These are phyloP conservation scores for Chironomus riparius DNA, from an alignment of 2,888 invertebrate species.

Conservation along the genomic window DNA sequence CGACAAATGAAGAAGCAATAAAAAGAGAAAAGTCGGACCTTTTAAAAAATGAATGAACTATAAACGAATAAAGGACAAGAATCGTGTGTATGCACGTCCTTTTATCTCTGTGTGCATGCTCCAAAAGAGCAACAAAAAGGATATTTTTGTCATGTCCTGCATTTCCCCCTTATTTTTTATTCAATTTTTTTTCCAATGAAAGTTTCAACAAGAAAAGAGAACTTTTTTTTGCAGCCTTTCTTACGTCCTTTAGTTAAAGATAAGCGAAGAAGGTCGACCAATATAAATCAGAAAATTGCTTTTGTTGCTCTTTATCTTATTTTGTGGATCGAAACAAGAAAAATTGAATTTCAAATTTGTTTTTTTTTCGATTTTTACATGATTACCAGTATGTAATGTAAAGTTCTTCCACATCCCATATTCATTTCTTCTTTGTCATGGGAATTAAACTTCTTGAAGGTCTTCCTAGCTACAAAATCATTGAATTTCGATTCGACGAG, in stretches of 20 bases:
- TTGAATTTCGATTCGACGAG: too few relatives aligned
- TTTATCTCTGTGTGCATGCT: background rate
- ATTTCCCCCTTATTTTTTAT: background rate
- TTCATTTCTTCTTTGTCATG: too few relatives aligned
- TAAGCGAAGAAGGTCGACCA: background rate
- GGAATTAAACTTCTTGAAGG: too few relatives aligned
- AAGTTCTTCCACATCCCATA: too few relatives aligned
- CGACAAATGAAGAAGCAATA: background rate
- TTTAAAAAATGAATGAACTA: constrained; percentile 24
- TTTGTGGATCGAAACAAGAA: too few relatives aligned
- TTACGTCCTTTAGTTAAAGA: too few relatives aligned
- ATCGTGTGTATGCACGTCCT: background rate
- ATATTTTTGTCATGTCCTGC: background rate
- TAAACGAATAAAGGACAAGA: background rate
- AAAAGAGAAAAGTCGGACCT: background rate
- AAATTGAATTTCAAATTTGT: too few relatives aligned
- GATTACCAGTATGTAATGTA: too few relatives aligned
- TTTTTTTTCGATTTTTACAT: too few relatives aligned
- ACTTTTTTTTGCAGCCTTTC: background rate
- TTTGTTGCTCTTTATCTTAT: too few relatives aligned
- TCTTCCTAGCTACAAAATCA: too few relatives aligned
- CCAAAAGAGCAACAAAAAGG: background rate
- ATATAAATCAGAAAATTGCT: background rate
- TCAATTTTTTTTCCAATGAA: background rate
- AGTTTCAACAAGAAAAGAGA: background rate